These are phyloP conservation scores for Pandemis heparana DNA, from an alignment of 2,888 invertebrate genomes.

Conservation along the genomic window DNA sequence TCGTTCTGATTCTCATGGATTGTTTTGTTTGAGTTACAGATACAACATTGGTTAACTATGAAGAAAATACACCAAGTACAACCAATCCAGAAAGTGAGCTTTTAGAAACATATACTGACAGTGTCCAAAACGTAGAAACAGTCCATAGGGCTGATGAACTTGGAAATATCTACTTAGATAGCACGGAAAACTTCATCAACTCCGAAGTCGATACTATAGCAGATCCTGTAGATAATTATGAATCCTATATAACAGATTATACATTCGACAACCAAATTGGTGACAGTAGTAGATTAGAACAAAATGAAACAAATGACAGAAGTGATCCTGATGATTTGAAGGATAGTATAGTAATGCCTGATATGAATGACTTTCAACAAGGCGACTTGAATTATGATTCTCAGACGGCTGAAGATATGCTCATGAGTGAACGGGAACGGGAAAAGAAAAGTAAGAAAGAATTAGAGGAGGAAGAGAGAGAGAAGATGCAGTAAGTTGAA, in stretches of 20 bases:
- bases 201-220: conserved; percentile 67
- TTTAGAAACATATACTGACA: conserved; percentile 71
- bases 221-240: conserved; percentile 71
- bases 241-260: conserved; percentile 75
- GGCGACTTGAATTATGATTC: conserved; percentile 68
- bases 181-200: conserved; percentile 65
- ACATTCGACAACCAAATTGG: conserved; percentile 66
- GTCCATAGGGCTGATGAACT: conserved; percentile 74
- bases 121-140: conserved; percentile 70
- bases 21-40: conserved; percentile 58
- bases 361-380: conserved; percentile 68
- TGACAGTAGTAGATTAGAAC: conserved; percentile 56
- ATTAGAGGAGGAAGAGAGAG: conserved; percentile 96
- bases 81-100: conserved; percentile 64
- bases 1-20: background rate
- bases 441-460: conserved; percentile 92
- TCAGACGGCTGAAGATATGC: conserved; percentile 73
- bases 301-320: conserved; percentile 53
- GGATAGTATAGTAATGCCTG: conserved; percentile 58
- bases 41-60: conserved; percentile 78
- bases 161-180: conserved; percentile 77
- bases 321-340: conserved; percentile 50
- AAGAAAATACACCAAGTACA: conserved; percentile 62
- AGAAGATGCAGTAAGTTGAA: conserved; percentile 96
- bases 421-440: conserved; percentile 86